These are phyloP conservation scores for Helobdella robusta DNA, from an alignment of 2,888 invertebrate genomes.

Conservation along the genomic window DNA sequence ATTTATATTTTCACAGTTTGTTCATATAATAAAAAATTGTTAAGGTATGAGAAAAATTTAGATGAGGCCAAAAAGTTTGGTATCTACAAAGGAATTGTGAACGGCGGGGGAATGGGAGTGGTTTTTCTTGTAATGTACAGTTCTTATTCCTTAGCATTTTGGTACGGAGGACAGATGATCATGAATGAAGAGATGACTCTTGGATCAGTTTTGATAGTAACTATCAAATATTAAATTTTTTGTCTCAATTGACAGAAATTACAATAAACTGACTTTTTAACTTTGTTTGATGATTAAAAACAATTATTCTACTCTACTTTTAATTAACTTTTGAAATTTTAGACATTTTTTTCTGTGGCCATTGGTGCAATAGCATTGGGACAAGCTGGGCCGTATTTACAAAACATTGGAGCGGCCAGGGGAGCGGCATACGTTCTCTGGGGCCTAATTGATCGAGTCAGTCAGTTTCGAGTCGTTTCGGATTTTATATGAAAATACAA, in stretches of 20 bases:
- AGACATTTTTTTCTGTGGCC: conserved; percentile 66
- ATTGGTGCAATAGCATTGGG: conserved; percentile 47
- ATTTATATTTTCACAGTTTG: too few relatives aligned
- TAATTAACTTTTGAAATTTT: conserved; percentile 24
- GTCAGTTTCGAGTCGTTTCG: too few relatives aligned
- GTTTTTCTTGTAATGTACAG: conserved; percentile 61
- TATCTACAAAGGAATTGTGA: conserved; percentile 46
- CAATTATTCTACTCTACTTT: background rate
- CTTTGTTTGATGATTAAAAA: background rate
- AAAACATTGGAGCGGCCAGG: conserved; percentile 29
- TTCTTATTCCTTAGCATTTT: conserved; percentile 55
- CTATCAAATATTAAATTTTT: background rate
- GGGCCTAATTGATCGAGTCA: background rate
- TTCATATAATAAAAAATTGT: background rate
- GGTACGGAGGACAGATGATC: conserved; percentile 45
- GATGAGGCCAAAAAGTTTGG: conserved; percentile 45
- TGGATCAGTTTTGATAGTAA: conserved; percentile 35
- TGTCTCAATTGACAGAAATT: too few relatives aligned
- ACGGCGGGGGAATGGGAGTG: conserved; percentile 41
- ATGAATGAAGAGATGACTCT: conserved; percentile 38
- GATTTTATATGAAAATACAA: too few relatives aligned
- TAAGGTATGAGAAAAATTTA: conserved; percentile 39
- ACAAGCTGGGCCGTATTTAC: conserved; percentile 43
- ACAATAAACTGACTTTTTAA: background rate
- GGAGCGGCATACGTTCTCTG: background rate